Percentiles rank a stretch among this genome's conserved stretches.
These are phyloP conservation scores for Indri indri DNA, from an alignment of 2,113 vertebrate genomes.

Conservation along the genomic window DNA sequence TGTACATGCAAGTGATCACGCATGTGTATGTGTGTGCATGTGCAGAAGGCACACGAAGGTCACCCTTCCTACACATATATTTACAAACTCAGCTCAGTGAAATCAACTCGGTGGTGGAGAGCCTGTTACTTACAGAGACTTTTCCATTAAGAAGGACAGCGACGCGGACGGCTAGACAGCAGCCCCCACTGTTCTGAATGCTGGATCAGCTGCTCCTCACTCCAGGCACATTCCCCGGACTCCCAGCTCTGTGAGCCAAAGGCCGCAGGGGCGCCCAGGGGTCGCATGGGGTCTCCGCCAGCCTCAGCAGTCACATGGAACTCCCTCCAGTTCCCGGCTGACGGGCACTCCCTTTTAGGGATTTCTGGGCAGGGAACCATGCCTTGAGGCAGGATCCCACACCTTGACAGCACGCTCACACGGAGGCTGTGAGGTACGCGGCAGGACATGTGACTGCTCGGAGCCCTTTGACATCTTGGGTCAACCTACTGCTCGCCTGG, in stretches of 20 bases:
- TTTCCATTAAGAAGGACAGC: neutral
- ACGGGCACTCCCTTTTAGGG: neutral
- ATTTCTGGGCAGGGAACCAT: neutral
- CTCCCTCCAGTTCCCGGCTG: neutral
- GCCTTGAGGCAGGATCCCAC: too few species aligned
- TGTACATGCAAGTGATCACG: rapidly evolving
- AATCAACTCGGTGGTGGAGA: rapidly evolving
- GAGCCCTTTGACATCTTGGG: neutral
- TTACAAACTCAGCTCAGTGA: neutral
- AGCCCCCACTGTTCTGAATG: neutral
- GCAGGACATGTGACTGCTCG: rapidly evolving
- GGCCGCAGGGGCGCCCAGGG: rapidly evolving
- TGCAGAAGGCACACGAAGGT: neutral
- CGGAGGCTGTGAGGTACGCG: neutral
- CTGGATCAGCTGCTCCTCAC: rapidly evolving
- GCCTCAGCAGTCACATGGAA: neutral
- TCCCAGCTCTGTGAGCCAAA: neutral
- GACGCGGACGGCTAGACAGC: rapidly evolving
- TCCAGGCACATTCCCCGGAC: rapidly evolving
- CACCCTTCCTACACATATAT: rapidly evolving
- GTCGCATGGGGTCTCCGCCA: neutral
- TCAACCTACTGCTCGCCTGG: neutral
- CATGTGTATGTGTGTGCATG: rapidly evolving
- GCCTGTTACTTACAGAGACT: neutral
- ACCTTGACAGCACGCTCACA: neutral